phyloP scores from a whole-genome alignment of 2,113 vertebrate genomes.

The Albula goreensis region DNA sequence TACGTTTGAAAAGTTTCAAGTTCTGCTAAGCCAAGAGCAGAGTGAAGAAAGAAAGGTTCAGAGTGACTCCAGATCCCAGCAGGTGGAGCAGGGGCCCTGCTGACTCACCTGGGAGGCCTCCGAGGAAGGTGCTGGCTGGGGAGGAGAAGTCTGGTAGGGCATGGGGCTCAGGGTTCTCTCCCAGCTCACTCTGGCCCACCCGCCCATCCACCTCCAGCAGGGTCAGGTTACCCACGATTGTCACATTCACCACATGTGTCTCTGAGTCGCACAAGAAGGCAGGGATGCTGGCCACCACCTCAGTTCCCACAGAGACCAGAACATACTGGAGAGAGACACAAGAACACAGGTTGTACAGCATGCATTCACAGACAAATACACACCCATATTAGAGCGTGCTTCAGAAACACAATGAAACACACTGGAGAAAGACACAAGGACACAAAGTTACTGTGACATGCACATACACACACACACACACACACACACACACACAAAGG shows the following conservation, averaged over 20 bases:
- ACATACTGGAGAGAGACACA: constrained; percentile 70
- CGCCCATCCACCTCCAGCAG: constrained; percentile 76
- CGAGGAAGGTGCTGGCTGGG: constrained; percentile 81
- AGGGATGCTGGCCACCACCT: constrained; percentile 76
- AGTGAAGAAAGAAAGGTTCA: neutral
- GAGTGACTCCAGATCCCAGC: neutral
- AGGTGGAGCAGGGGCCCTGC: neutral
- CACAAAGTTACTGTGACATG: neutral
- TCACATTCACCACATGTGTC: constrained; percentile 77
- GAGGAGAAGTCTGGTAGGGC: constrained; percentile 48
- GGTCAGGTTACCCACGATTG: constrained; percentile 68
- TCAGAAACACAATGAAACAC: constrained; percentile 29
- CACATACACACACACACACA: neutral
- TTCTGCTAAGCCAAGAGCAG: neutral
- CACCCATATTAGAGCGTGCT: neutral
- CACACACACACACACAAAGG: constrained; percentile 4
- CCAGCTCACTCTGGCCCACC: constrained; percentile 67
- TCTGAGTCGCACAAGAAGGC: constrained; percentile 78
- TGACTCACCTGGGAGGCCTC: constrained; percentile 86
- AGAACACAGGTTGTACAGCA: neutral
- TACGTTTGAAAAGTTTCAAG: neutral
- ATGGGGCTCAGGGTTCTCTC: constrained; percentile 47
- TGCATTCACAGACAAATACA: neutral
- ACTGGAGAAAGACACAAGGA: constrained; percentile 60
- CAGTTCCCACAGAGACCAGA: constrained; percentile 74